These are phyloP conservation scores for Himalopsyche kuldschensis DNA, from an alignment of 2,888 invertebrate species.

Conservation along the genomic window DNA sequence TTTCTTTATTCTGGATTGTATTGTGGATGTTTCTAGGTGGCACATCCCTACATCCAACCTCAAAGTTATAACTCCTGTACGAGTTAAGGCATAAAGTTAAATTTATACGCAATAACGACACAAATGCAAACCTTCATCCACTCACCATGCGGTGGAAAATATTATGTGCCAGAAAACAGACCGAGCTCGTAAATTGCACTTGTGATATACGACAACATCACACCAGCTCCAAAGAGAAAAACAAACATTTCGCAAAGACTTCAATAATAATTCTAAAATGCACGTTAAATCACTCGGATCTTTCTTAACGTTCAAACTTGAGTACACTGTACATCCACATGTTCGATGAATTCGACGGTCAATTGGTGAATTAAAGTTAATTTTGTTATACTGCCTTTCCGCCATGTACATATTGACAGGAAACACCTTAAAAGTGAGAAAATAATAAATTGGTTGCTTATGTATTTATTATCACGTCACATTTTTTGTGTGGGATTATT, in stretches of 20 bases:
- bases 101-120: slow-evolving; percentile 3
- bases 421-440: too few relatives aligned
- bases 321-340: too few relatives aligned
- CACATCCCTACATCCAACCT: background rate
- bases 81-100: background rate
- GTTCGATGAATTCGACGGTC: too few relatives aligned
- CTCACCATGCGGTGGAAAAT: background rate
- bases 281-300: too few relatives aligned
- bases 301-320: too few relatives aligned
- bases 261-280: too few relatives aligned
- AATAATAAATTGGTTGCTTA: too few relatives aligned
- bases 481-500: too few relatives aligned
- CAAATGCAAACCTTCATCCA: background rate
- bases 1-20: background rate
- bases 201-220: background rate
- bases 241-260: background rate
- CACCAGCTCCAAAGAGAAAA: background rate
- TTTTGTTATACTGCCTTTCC: too few relatives aligned
- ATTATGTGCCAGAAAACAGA: background rate
- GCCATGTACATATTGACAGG: too few relatives aligned
- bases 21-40: background rate
- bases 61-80: background rate
- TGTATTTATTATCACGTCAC: too few relatives aligned
- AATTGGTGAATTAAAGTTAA: too few relatives aligned
- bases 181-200: background rate